Evolutionary conservation across 2,113 vertebrate genomes (phyloP).

Genomic region (Dipodomys merriami): DNA sequence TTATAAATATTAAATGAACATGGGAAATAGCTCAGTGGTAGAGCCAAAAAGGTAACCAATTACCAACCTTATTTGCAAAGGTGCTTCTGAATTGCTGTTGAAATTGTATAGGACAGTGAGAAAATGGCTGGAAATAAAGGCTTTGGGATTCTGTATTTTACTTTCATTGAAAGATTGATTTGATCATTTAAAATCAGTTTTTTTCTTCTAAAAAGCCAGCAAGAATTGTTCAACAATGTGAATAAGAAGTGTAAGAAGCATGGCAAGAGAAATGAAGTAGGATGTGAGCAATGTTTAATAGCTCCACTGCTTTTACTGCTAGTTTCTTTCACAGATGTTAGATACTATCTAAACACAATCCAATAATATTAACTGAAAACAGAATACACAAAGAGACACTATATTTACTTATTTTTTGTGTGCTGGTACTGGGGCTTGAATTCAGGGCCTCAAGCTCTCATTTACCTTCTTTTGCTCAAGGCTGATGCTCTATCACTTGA

Average conservation of each 20-base stretch:
- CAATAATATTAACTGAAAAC: conserved; percentile 17
- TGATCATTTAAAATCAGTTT: conserved; percentile 5
- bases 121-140: conserved; percentile 41
- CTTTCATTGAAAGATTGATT: conserved; percentile 27
- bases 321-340: background rate
- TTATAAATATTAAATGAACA: conserved; percentile 8
- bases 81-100: background rate
- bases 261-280: background rate
- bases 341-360: background rate
- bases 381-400: conserved; percentile 20
- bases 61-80: background rate
- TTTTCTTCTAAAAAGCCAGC: conserved; percentile 37
- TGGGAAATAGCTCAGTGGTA: background rate
- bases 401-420: no score
- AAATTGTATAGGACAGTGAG: background rate
- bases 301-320: background rate
- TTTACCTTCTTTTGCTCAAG: no score
- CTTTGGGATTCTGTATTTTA: background rate
- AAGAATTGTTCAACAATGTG: conserved; percentile 34
- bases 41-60: background rate
- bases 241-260: background rate
- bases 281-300: background rate
- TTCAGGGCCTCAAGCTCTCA: no score
- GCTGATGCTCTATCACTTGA: no score
- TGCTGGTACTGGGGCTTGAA: no score